phyloP scores from a whole-genome alignment of 2,113 vertebrate species.

The Petroica traversi region DNA sequence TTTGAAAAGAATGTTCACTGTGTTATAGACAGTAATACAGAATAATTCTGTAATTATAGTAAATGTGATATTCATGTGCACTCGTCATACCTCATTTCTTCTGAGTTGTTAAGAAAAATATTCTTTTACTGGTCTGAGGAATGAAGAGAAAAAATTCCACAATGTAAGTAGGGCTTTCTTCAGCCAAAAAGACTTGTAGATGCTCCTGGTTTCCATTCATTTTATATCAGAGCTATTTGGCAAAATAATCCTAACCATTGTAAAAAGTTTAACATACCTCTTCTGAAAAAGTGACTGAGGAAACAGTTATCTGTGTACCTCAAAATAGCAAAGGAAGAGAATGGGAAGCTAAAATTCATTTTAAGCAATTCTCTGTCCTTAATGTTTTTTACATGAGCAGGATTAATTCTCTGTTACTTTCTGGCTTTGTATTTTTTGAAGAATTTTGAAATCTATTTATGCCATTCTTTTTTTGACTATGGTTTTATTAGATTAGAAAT shows the following conservation, averaged over 20 bases:
- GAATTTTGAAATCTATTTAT: neutral
- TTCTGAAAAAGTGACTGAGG: neutral
- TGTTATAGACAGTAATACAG: neutral
- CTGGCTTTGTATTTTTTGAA: neutral
- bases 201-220: neutral
- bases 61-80: neutral
- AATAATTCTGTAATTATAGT: neutral
- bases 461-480: fast-evolving
- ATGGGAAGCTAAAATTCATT: neutral
- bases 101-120: neutral
- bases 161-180: neutral
- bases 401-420: neutral
- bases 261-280: neutral
- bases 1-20: neutral
- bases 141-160: neutral
- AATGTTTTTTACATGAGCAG: neutral
- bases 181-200: neutral
- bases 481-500: neutral
- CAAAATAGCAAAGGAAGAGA: neutral
- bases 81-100: conserved; percentile 7
- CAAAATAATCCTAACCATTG: neutral
- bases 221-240: neutral
- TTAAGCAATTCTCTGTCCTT: neutral
- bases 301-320: neutral
- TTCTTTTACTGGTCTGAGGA: neutral